Percentiles rank a stretch among this genome's conserved stretches.
Evolutionary conservation across 2,888 invertebrate genomes (phyloP).

Genomic region (Pediacus dermestoides): DNA sequence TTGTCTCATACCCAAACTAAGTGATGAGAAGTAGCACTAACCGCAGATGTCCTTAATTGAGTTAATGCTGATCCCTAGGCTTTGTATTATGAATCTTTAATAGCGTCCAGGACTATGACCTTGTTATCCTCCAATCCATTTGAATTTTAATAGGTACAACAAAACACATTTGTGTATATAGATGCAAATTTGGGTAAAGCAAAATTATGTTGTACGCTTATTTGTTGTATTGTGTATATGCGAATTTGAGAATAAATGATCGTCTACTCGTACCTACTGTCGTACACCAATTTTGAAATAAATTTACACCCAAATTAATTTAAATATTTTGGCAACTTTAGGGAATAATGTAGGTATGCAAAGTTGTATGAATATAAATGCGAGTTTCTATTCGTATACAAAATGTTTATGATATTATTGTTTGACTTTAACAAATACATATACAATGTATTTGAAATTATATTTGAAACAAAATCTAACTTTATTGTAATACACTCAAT

Average conservation of each 20-base stretch:
- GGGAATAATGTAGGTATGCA: too few species aligned
- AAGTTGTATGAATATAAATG: too few species aligned
- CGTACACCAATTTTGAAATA: too few species aligned
- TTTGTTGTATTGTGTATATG: conserved; percentile 3
- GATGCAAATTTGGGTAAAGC: conserved; percentile 6
- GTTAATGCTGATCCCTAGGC: conserved; percentile 20
- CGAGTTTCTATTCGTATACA: too few species aligned
- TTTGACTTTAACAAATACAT: too few species aligned
- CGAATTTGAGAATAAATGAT: conserved; percentile 3
- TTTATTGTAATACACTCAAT: too few species aligned
- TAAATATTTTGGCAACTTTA: too few species aligned
- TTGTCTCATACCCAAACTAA: conserved; percentile 14
- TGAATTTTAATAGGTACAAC: conserved; percentile 6
- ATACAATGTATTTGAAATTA: too few species aligned
- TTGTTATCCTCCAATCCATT: conserved; percentile 7
- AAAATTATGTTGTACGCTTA: conserved; percentile 5
- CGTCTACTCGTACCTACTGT: too few species aligned
- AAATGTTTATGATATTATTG: too few species aligned
- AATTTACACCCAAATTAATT: too few species aligned
- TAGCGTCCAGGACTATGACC: conserved; percentile 18
- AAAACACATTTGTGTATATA: conserved; percentile 2
- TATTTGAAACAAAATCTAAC: too few species aligned
- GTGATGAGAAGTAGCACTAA: conserved; percentile 22
- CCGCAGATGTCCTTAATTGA: conserved; percentile 25
- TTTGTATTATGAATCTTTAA: conserved; percentile 26